These are phyloP conservation scores for Syndactyla subalaris DNA, from an alignment of 2,797 vertebrate genomes.

Conservation along the genomic window DNA sequence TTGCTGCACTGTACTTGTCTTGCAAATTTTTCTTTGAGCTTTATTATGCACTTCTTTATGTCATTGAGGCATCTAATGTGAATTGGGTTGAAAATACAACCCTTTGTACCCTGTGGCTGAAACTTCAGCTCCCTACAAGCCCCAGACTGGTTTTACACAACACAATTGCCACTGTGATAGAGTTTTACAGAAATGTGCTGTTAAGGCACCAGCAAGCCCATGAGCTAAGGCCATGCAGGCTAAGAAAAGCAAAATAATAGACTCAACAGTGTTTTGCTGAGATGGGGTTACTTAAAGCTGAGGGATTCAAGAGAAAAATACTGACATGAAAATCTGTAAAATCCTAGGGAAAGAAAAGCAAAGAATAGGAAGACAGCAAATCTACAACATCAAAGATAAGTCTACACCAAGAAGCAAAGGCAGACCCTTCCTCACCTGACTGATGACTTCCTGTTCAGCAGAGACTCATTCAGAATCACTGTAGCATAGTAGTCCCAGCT, in stretches of 20 bases:
- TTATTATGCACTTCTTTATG: background rate
- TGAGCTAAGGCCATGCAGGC: background rate
- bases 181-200: background rate
- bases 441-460: background rate
- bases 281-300: background rate
- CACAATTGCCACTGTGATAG: accelerated
- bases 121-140: accelerated
- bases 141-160: background rate
- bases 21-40: background rate
- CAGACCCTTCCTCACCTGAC: background rate
- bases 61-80: background rate
- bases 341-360: background rate
- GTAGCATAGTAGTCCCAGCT: background rate
- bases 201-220: background rate
- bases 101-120: background rate
- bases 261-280: background rate
- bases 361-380: background rate
- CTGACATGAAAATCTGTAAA: background rate
- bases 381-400: background rate
- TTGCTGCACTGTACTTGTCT: background rate
- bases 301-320: background rate
- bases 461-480: background rate
- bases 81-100: background rate
- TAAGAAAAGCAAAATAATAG: background rate
- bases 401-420: background rate